phyloP scores from a whole-genome alignment of 2,113 vertebrate species.

The Carassius carassius region DNA sequence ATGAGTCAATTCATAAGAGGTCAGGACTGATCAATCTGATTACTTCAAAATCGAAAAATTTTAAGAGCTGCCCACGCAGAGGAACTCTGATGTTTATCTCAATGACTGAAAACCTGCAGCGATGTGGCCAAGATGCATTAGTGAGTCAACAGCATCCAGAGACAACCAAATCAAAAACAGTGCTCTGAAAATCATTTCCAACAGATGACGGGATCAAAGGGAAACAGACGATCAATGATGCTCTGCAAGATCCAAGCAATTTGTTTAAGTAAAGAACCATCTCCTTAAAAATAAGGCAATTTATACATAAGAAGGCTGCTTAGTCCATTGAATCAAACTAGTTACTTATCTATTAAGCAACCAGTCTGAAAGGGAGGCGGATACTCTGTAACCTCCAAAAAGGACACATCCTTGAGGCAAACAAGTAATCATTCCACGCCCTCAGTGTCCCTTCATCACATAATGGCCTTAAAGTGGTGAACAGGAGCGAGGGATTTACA shows the following conservation, averaged over 20 bases:
- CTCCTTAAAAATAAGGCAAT: background rate
- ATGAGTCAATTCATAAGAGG: background rate
- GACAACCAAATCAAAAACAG: constrained; percentile 15
- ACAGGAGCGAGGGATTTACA: background rate
- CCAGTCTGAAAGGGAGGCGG: background rate
- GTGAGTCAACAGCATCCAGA: background rate
- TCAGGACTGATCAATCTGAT: constrained; percentile 15
- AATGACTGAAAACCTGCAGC: background rate
- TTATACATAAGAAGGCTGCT: background rate
- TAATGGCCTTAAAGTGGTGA: background rate
- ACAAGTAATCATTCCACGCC: constrained; percentile 27
- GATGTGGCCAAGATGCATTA: background rate
- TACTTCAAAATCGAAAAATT: constrained; percentile 23
- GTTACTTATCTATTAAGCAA: background rate
- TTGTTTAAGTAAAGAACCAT: background rate
- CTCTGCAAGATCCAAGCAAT: constrained; percentile 19
- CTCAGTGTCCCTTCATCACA: background rate
- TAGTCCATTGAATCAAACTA: background rate
- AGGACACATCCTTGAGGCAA: background rate
- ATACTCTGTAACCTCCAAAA: background rate
- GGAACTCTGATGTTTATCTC: constrained; percentile 19
- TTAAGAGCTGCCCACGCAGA: background rate
- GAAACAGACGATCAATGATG: constrained; percentile 11
- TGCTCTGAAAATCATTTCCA: constrained; percentile 34
- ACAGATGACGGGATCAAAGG: background rate